phyloP scores from a whole-genome alignment of 2,888 invertebrate genomes.

The Strigamia transsilvanica region DNA sequence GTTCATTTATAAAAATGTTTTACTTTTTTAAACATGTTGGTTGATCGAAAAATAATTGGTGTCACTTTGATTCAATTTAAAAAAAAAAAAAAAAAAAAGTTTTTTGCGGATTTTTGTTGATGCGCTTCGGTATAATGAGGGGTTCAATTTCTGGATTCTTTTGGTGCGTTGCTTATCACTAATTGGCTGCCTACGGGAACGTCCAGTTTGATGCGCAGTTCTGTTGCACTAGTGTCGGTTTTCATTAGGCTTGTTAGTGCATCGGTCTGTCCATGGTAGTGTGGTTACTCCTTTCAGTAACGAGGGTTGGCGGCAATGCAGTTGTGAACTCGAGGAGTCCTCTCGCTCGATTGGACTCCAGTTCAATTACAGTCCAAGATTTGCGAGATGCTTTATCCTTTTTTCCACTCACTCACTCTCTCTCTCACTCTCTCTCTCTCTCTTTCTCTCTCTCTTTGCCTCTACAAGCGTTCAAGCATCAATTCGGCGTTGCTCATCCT shows the following conservation, averaged over 20 bases:
- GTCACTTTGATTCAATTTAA: conserved; percentile 24
- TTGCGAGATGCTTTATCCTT: conserved; percentile 40
- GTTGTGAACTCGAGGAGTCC: conserved; percentile 22
- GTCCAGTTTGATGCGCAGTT: conserved; percentile 34
- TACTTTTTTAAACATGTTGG: background rate
- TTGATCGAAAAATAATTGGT: conserved; percentile 45
- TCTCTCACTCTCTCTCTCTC: background rate
- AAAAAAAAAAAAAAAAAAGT: too few species aligned
- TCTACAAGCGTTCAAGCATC: conserved; percentile 31
- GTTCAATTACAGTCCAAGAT: conserved; percentile 44
- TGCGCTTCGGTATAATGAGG: background rate
- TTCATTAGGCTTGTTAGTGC: conserved; percentile 49
- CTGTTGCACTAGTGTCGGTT: conserved; percentile 29
- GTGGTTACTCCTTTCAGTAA: conserved; percentile 43
- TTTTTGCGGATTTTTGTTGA: background rate
- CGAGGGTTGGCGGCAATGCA: conserved; percentile 41
- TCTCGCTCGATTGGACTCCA: conserved; percentile 39
- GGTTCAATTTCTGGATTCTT: background rate
- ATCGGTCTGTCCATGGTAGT: conserved; percentile 15
- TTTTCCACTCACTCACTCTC: background rate
- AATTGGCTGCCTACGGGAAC: conserved; percentile 49
- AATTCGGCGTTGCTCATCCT: conserved; percentile 48
- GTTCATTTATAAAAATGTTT: background rate
- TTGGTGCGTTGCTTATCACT: conserved; percentile 39
- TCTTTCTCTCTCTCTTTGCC: background rate